Evolutionary conservation across 2,113 vertebrate species (phyloP).

Genomic region (Suricata suricatta): DNA sequence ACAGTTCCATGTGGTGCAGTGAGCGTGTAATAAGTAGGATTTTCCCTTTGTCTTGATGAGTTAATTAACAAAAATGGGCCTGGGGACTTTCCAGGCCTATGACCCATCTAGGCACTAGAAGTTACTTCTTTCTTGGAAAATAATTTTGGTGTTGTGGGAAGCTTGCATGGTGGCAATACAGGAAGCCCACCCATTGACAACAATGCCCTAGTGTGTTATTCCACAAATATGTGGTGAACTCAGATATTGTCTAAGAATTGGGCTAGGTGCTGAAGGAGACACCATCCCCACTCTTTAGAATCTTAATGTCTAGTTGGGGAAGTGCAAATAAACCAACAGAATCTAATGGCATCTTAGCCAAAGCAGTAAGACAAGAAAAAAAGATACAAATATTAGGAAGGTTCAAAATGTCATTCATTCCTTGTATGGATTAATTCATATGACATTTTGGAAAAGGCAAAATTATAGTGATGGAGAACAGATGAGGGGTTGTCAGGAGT

Average conservation of each 20-base stretch:
- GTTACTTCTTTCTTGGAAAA: not conserved
- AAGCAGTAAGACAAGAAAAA: constrained; percentile 65
- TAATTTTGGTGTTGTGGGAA: not conserved
- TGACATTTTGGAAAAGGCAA: constrained; percentile 1
- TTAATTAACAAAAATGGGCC: constrained; percentile 61
- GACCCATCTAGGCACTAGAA: not conserved
- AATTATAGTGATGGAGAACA: not conserved
- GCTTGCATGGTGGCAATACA: not conserved
- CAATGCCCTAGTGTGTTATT: not conserved
- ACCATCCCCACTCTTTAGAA: not conserved
- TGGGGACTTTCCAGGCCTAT: not conserved
- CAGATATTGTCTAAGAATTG: not conserved
- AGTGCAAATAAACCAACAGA: not conserved
- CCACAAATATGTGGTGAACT: not conserved
- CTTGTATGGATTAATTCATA: not conserved
- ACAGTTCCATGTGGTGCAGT: constrained; percentile 57
- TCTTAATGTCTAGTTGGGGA: not conserved
- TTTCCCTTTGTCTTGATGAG: constrained; percentile 59
- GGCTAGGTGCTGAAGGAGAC: not conserved
- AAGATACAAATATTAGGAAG: not conserved
- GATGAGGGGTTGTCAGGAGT: not conserved
- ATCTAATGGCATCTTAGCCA: constrained; percentile 36
- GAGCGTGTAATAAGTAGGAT: constrained; percentile 42
- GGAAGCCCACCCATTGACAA: not conserved
- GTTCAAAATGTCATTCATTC: not conserved